Percentiles rank a stretch among this genome's conserved stretches.
Evolutionary conservation across 2,888 invertebrate species (phyloP).

Genomic region (Odontocolon sp.): DNA sequence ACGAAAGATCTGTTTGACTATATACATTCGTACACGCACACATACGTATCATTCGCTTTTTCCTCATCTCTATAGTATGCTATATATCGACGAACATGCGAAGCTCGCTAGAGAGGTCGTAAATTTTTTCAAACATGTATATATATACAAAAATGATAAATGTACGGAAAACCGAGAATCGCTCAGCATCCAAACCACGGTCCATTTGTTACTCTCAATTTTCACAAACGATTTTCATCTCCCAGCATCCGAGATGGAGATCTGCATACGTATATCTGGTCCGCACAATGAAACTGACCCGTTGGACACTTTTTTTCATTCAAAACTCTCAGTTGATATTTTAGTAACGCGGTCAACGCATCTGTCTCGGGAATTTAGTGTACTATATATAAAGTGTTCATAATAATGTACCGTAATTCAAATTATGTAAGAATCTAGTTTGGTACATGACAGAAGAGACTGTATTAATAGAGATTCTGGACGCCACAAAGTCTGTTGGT

Average conservation of each 20-base stretch:
- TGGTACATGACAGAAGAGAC: too few relatives aligned
- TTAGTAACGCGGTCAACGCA: too few relatives aligned
- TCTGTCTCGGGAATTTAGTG: too few relatives aligned
- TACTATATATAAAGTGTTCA: too few relatives aligned
- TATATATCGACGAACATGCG: background rate
- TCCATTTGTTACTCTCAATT: conserved; percentile 37
- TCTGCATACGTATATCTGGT: background rate
- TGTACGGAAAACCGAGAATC: conserved; percentile 32
- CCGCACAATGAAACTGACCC: too few relatives aligned
- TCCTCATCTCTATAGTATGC: background rate
- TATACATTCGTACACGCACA: background rate
- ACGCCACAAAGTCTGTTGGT: conserved; percentile 12
- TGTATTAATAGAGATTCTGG: background rate
- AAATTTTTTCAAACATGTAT: conserved; percentile 39
- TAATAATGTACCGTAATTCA: too few relatives aligned
- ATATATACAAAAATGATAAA: conserved; percentile 40
- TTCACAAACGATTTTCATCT: background rate
- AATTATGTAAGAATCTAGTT: too few relatives aligned
- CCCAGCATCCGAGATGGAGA: background rate
- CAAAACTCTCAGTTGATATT: too few relatives aligned
- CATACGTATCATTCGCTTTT: conserved; percentile 22
- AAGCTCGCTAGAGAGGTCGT: conserved; percentile 13
- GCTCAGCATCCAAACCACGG: background rate
- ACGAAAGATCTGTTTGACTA: conserved; percentile 26
- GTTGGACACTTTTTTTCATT: too few relatives aligned